Conservation (phyloP, 2,113 vertebrate species). For the Gnathonemus echidnorhynchus region DNA sequence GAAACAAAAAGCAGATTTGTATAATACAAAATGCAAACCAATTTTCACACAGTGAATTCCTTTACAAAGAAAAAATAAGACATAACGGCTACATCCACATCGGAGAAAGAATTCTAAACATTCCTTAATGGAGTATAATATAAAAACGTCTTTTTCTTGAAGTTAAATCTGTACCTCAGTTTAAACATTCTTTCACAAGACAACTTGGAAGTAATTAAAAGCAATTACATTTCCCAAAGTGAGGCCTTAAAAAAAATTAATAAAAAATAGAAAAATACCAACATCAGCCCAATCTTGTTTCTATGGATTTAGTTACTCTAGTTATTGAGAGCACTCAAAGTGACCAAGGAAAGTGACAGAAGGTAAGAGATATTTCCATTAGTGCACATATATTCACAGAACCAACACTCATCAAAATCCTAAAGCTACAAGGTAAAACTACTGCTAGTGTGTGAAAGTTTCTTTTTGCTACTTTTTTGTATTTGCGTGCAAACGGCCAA, state of each 20-base stretch:
- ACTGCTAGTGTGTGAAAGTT: slow-evolving; percentile 20
- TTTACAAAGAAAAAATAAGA: slow-evolving; percentile 78
- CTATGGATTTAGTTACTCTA: not conserved
- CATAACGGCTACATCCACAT: slow-evolving; percentile 75
- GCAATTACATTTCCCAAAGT: slow-evolving; percentile 62
- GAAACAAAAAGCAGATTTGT: slow-evolving; percentile 61
- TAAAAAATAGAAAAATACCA: slow-evolving; percentile 49
- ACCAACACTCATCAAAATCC: slow-evolving; percentile 16
- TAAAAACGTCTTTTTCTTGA: slow-evolving; percentile 69
- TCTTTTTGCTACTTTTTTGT: not conserved
- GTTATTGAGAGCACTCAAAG: slow-evolving; percentile 26
- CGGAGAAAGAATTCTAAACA: slow-evolving; percentile 78
- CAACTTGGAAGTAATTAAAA: slow-evolving; percentile 61
- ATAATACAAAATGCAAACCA: slow-evolving; percentile 81
- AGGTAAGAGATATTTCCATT: slow-evolving; percentile 24
- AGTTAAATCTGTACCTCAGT: slow-evolving; percentile 76
- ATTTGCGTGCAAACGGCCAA: slow-evolving; percentile 6
- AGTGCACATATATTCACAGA: slow-evolving; percentile 22
- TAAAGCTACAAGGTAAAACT: slow-evolving; percentile 34
- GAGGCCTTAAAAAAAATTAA: slow-evolving; percentile 35
- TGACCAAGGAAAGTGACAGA: slow-evolving; percentile 26
- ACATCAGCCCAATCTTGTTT: slow-evolving; percentile 59
- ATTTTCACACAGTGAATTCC: slow-evolving; percentile 83
- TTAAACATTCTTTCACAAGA: slow-evolving; percentile 70
- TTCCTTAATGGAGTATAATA: slow-evolving; percentile 83